A percentile compares a stretch with the other conserved stretches of the same genome.
phyloP scores from a whole-genome alignment of 2,888 invertebrate species.

The Odontomyia ornata region DNA sequence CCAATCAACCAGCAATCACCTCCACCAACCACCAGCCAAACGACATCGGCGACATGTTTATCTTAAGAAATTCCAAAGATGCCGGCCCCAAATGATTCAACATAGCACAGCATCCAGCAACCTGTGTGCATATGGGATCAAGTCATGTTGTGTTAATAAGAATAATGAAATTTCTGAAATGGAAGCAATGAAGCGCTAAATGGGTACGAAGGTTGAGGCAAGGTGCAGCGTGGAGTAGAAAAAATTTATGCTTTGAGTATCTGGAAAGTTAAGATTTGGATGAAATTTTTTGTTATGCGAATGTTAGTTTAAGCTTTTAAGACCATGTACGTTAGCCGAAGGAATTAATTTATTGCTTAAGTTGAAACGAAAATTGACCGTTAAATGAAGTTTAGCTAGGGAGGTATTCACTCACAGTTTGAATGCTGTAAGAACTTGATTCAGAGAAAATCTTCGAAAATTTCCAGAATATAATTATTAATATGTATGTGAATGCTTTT shows the following conservation, averaged over 20 bases:
- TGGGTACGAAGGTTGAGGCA: slow-evolving; percentile 2
- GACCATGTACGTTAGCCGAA: not conserved
- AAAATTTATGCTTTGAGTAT: too few species aligned
- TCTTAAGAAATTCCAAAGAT: slow-evolving; percentile 34
- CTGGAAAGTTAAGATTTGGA: not conserved
- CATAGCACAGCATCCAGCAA: slow-evolving; percentile 14
- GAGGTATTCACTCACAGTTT: too few species aligned
- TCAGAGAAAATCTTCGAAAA: too few species aligned
- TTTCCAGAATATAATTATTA: too few species aligned
- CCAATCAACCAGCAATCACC: slow-evolving; percentile 16
- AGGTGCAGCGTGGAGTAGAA: not conserved
- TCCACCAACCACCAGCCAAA: slow-evolving; percentile 1
- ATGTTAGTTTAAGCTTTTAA: too few species aligned
- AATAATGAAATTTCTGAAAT: not conserved
- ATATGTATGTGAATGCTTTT: too few species aligned
- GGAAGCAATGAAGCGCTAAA: not conserved
- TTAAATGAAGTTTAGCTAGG: too few species aligned
- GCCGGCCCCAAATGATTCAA: slow-evolving; percentile 28
- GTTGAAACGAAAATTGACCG: too few species aligned
- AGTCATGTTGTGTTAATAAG: too few species aligned
- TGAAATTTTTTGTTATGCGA: not conserved
- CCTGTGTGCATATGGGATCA: not conserved
- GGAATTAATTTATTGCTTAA: not conserved
- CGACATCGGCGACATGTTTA: slow-evolving; percentile 35
- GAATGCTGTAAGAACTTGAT: too few species aligned